A percentile compares a stretch with the other conserved stretches of the same genome.
These are phyloP conservation scores for Galbula dea DNA, from an alignment of 2,113 vertebrate genomes.

Conservation along the genomic window DNA sequence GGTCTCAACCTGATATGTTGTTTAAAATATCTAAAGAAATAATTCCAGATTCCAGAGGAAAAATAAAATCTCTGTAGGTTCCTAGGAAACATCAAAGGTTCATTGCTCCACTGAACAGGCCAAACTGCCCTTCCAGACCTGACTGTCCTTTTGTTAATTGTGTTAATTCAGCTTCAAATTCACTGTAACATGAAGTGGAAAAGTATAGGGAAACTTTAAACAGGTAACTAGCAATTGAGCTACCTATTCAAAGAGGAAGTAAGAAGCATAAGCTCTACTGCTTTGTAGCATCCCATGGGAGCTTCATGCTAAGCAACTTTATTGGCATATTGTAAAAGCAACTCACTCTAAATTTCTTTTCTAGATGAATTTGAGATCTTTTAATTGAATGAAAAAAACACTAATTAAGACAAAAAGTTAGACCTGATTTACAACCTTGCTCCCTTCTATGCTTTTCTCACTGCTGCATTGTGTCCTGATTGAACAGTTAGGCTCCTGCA, in stretches of 20 bases:
- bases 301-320: neutral
- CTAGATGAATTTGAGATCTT: neutral
- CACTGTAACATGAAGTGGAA: neutral
- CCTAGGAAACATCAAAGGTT: neutral
- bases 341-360: neutral
- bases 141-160: neutral
- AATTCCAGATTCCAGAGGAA: neutral
- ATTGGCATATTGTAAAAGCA: neutral
- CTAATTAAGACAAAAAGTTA: neutral
- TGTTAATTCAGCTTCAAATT: neutral
- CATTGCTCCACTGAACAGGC: neutral
- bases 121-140: neutral
- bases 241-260: neutral
- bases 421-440: neutral
- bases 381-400: neutral
- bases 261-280: neutral
- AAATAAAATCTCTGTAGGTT: neutral
- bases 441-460: neutral
- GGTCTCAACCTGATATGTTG: neutral
- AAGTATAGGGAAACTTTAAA: neutral
- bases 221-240: neutral
- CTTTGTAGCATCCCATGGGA: neutral
- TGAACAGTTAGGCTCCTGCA: neutral
- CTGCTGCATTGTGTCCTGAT: neutral
- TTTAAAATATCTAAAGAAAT: neutral